These are phyloP conservation scores for Drosophila seclusa DNA, from an alignment of 2,888 invertebrate species.

Conservation along the genomic window DNA sequence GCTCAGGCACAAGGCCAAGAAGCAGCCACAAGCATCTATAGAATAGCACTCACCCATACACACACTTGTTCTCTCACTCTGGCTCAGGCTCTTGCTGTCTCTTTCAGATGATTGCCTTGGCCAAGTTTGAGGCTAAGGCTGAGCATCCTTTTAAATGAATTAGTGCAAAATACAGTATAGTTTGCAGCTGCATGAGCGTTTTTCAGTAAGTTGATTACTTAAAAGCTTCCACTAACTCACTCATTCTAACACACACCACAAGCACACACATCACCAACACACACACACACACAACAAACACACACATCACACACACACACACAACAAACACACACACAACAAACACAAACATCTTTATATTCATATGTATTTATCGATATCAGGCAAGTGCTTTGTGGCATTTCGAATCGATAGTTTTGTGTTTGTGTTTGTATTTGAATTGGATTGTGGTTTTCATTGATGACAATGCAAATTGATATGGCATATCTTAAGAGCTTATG, in stretches of 20 bases:
- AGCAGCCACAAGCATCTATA: slow-evolving; percentile 41
- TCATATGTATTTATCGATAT: slow-evolving; percentile 36
- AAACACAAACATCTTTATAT: background rate
- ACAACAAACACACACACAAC: background rate
- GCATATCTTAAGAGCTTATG: slow-evolving; percentile 10
- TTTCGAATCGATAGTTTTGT: slow-evolving; percentile 52
- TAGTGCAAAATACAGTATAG: slow-evolving; percentile 68
- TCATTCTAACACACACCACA: background rate
- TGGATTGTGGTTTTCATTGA: slow-evolving; percentile 29
- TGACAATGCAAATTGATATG: slow-evolving; percentile 29
- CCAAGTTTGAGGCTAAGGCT: slow-evolving; percentile 69
- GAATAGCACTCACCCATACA: slow-evolving; percentile 17
- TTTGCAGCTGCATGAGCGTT: slow-evolving; percentile 55
- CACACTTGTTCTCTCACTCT: slow-evolving; percentile 17
- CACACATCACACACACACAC: too few species aligned
- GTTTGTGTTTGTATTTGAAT: slow-evolving; percentile 10
- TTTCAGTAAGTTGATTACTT: slow-evolving; percentile 57
- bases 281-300: background rate
- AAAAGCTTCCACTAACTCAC: slow-evolving; percentile 45
- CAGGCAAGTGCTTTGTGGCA: slow-evolving; percentile 36
- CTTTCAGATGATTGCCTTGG: slow-evolving; percentile 46
- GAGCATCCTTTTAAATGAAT: slow-evolving; percentile 72
- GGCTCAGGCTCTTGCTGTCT: slow-evolving; percentile 22
- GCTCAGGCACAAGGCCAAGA: slow-evolving; percentile 63
- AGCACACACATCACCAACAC: background rate